Evolutionary conservation across 2,113 vertebrate species (phyloP), one percentile per base, ranked within the genome.

Genomic region (Crocuta crocuta): DNA sequence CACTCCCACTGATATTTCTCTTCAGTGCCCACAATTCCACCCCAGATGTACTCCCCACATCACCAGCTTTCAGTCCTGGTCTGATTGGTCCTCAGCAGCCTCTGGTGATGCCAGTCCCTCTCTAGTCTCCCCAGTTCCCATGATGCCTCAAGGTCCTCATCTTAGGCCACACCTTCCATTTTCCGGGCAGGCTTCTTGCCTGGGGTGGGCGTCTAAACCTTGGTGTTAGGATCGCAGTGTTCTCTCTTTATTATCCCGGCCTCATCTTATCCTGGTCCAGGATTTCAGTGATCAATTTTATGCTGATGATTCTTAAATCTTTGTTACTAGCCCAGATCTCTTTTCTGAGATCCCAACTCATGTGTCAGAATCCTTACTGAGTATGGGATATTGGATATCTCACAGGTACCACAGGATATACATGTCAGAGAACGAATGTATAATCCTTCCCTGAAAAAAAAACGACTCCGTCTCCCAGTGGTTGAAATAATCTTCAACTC

Each of bases 41-140:
- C 68, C 16, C 2, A 31, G 45, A 1, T 0, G 1, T n/a, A 15
- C n/a, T 58, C 28, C 16, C 45, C 7, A 28, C 43, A 26, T 58
- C 23, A 3, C 26, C 55, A 39, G 4, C 10, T 10, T 53, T 70
- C 35, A 0, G 1, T n/a, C 43, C 28, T 0, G 12, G 21, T 16
- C 50, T 26, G 4, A 21, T 13, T 33, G 5, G 10, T 3, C 78
- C 31, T 19, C 48, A 12, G 82, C 7, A 9, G 17, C 66, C 17
- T 3, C 24, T 21, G 1, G 1, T 0, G 13, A 21, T 0, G 2
- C 5, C 21, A 0, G 11, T 1, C 5, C 26, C 13, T 13, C 15
- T 12, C 53, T 39, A 66, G 3, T 11, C 53, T 39, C 7, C 26
- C 6, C 7, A n/a, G 35, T n/a, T 63, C 68, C 58, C n/a, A 16